A percentile compares a stretch with the other conserved stretches of the same genome.
These are phyloP conservation scores for Epicampocera succincta DNA, from an alignment of 2,888 invertebrate species.

Conservation along the genomic window DNA sequence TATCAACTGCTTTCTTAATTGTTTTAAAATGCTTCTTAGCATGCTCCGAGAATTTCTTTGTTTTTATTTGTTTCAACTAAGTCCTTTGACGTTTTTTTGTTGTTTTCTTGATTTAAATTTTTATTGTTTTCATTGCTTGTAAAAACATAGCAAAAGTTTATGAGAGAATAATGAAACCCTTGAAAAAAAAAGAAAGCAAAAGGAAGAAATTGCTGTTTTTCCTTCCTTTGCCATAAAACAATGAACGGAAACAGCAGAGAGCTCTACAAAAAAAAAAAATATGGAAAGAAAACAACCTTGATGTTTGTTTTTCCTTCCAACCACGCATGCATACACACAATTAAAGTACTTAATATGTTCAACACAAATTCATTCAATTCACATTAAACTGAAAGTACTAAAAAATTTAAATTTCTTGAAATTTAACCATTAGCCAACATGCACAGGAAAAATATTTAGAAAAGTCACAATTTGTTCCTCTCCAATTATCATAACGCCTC, in stretches of 20 bases:
- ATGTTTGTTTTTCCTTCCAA: not conserved
- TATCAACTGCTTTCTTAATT: not conserved
- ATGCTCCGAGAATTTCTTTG: constrained; percentile 49
- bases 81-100: constrained; percentile 38
- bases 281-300: not conserved
- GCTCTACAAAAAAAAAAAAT: not conserved
- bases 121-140: constrained; percentile 55
- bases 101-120: constrained; percentile 46
- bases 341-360: constrained; percentile 12
- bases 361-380: not conserved
- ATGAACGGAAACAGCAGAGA: constrained; percentile 17
- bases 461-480: too few relatives aligned
- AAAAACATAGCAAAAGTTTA: constrained; percentile 33
- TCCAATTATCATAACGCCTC: too few relatives aligned
- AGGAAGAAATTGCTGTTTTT: constrained; percentile 14
- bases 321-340: not conserved
- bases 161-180: constrained; percentile 35
- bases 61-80: constrained; percentile 7
- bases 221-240: constrained; percentile 11
- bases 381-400: not conserved
- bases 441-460: constrained; percentile 2
- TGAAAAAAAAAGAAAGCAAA: constrained; percentile 14
- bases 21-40: constrained; percentile 43
- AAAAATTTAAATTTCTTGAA: not conserved
- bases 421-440: not conserved